Percentiles rank a stretch among this genome's conserved stretches.
Evolutionary conservation across 2,888 invertebrate species (phyloP).

Genomic region (Drosophila neotestacea): DNA sequence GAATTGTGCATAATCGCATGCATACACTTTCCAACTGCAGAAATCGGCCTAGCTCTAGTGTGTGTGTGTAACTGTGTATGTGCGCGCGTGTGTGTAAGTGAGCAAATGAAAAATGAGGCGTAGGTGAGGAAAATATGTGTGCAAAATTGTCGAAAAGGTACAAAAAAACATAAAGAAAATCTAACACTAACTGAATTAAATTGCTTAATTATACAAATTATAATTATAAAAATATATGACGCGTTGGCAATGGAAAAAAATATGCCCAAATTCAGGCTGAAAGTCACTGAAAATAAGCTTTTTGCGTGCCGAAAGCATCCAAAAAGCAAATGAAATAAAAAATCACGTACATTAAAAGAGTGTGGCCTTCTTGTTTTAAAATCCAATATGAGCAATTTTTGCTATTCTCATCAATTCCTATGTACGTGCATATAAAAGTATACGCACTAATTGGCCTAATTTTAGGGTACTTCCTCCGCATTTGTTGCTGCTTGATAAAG

Average conservation of each 20-base stretch:
- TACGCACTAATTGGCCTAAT: slow-evolving; percentile 74
- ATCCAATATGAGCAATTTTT: slow-evolving; percentile 23
- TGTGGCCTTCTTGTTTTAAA: slow-evolving; percentile 47
- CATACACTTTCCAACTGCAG: slow-evolving; percentile 51
- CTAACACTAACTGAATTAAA: slow-evolving; percentile 17
- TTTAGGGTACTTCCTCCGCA: slow-evolving; percentile 30
- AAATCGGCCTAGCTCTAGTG: slow-evolving; percentile 55
- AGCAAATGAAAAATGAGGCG: slow-evolving; percentile 72
- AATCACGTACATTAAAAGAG: slow-evolving; percentile 61
- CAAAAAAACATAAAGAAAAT: slow-evolving; percentile 14
- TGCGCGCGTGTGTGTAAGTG: slow-evolving; percentile 67
- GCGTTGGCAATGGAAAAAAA: slow-evolving; percentile 65
- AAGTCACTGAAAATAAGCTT: slow-evolving; percentile 39
- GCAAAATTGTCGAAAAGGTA: slow-evolving; percentile 72
- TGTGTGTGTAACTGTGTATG: slow-evolving; percentile 64
- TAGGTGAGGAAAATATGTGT: slow-evolving; percentile 71
- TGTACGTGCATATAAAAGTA: slow-evolving; percentile 34
- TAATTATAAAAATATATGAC: slow-evolving; percentile 24
- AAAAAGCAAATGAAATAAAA: slow-evolving; percentile 59
- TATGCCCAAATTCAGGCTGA: slow-evolving; percentile 50
- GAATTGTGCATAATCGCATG: slow-evolving; percentile 44
- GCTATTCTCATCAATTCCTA: slow-evolving; percentile 6
- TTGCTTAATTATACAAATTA: slow-evolving; percentile 8
- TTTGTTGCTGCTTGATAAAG: not conserved
- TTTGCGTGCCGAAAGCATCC: slow-evolving; percentile 54